A percentile compares a stretch with the other conserved stretches of the same genome.
phyloP scores from a whole-genome alignment of 2,113 vertebrate genomes.

The Delphinapterus leucas region DNA sequence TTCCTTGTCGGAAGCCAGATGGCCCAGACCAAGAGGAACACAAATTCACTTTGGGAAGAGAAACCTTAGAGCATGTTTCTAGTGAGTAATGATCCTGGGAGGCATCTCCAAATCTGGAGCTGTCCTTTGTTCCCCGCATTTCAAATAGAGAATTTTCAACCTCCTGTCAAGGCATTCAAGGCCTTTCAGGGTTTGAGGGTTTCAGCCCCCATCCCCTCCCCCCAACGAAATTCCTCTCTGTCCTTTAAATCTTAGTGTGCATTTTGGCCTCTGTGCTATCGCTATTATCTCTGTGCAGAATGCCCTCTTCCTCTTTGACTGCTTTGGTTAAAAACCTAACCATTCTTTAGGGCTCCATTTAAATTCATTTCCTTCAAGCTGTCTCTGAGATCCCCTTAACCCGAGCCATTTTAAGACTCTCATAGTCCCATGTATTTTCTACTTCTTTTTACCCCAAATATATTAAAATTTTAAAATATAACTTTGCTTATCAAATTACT shows the following conservation, averaged over 20 bases:
- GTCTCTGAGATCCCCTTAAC: background rate
- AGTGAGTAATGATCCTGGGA: background rate
- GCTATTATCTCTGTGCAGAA: background rate
- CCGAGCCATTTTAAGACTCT: background rate
- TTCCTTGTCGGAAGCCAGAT: slow-evolving; percentile 46
- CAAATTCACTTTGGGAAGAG: slow-evolving; percentile 32
- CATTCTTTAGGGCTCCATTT: background rate
- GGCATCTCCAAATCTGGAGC: background rate
- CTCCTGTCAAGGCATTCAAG: background rate
- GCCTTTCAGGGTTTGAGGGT: background rate
- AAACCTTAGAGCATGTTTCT: background rate
- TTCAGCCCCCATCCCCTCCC: background rate
- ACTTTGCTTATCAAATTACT: background rate
- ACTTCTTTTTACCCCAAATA: background rate
- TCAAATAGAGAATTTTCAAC: background rate
- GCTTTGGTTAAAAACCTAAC: background rate
- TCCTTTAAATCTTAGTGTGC: background rate
- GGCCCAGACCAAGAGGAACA: slow-evolving; percentile 46
- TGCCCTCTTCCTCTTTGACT: background rate
- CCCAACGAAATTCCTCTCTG: background rate
- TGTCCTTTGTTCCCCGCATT: background rate
- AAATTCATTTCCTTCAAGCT: background rate
- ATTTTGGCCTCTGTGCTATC: background rate
- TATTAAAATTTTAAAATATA: background rate
- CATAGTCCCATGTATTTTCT: background rate